phyloP scores from a whole-genome alignment of 1,140 invertebrate species.

The Macrobrachium rosenbergii region DNA sequence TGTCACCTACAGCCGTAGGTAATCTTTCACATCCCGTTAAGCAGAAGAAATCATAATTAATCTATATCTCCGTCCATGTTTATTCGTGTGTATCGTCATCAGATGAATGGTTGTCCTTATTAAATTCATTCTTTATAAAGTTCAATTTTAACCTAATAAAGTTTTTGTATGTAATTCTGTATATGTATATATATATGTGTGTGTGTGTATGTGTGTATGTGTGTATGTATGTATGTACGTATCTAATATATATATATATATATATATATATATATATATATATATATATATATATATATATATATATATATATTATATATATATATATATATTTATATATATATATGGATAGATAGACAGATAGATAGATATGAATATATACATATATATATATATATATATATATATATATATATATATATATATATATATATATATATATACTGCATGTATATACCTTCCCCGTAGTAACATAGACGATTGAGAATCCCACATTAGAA shows the following conservation, averaged over 20 bases:
- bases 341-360: neutral
- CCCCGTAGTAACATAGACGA: too few species aligned
- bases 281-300: neutral
- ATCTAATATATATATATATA: neutral
- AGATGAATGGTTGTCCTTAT: neutral
- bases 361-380: neutral
- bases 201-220: neutral
- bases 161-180: too few species aligned
- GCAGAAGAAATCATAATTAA: too few species aligned
- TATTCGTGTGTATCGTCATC: neutral
- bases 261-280: neutral
- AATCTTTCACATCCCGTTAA: too few species aligned
- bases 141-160: too few species aligned
- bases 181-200: neutral
- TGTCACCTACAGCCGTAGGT: too few species aligned
- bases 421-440: constrained; percentile 16
- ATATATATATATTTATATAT: constrained; percentile 17
- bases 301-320: neutral
- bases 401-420: neutral
- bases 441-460: too few species aligned
- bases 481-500: too few species aligned
- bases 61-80: neutral
- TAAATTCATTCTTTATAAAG: neutral
- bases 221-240: neutral
- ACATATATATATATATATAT: neutral